Conservation (phyloP, 2,797 vertebrate species). For the Aulostomus chinensis region DNA sequence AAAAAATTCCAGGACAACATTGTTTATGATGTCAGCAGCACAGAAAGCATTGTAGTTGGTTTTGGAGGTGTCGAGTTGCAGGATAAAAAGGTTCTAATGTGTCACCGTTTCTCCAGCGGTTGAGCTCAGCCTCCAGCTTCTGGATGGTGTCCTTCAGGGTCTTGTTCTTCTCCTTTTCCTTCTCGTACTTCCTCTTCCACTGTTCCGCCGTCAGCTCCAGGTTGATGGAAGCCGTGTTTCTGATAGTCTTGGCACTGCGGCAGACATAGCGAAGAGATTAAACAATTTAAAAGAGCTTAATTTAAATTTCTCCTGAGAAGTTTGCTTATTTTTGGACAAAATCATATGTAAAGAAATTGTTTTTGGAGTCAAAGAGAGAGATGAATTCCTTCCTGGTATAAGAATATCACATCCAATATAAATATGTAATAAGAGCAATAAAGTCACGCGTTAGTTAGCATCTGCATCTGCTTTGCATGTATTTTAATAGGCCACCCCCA, state of each 20-base stretch:
- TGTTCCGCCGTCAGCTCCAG: slow-evolving; percentile 96
- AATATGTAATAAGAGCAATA: too few species aligned
- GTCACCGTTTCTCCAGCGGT: slow-evolving; percentile 93
- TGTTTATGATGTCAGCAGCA: too few species aligned
- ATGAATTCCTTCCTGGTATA: too few species aligned
- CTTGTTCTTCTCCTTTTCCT: slow-evolving; percentile 97
- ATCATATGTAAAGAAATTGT: too few species aligned
- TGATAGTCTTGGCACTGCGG: slow-evolving; percentile 92
- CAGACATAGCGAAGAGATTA: not conserved
- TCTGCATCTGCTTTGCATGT: not conserved
- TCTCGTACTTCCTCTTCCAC: slow-evolving; percentile 98
- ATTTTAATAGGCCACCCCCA: not conserved
- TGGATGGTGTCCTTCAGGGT: slow-evolving; percentile 92
- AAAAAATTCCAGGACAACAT: not conserved
- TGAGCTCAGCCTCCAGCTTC: slow-evolving; percentile 91
- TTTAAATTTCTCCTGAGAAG: too few species aligned
- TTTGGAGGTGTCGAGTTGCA: too few species aligned
- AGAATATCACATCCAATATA: too few species aligned
- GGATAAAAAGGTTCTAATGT: not conserved
- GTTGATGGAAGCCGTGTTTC: slow-evolving; percentile 95
- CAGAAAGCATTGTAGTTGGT: too few species aligned
- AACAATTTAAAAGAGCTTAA: too few species aligned
- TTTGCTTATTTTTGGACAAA: too few species aligned
- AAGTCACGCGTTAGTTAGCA: too few species aligned
- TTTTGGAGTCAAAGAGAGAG: too few species aligned